A percentile compares a stretch with the other conserved stretches of the same genome.
These are phyloP conservation scores for Microtus richardsoni DNA, from an alignment of 2,113 vertebrate genomes.

Conservation along the genomic window DNA sequence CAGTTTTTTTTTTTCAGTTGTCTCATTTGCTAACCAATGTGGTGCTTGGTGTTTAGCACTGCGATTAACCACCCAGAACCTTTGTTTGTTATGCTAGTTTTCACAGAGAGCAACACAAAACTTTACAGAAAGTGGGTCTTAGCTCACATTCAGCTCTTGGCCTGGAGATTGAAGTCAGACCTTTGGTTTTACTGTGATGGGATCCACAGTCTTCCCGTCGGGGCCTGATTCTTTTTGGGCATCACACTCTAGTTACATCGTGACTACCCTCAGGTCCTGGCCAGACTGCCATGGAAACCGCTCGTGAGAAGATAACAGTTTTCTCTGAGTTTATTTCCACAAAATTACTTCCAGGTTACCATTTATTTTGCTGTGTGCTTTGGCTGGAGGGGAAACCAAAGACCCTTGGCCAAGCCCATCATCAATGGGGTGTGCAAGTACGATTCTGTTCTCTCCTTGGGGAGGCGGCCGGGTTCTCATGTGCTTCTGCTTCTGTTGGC, in stretches of 20 bases:
- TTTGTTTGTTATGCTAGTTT: background rate
- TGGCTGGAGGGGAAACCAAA: background rate
- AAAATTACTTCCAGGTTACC: background rate
- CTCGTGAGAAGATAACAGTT: background rate
- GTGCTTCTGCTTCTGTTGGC: background rate
- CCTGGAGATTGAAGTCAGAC: conserved; percentile 8
- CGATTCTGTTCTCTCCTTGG: background rate
- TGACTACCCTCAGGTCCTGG: background rate
- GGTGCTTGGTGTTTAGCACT: background rate
- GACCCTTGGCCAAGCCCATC: background rate
- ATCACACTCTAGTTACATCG: background rate
- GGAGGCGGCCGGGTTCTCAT: background rate
- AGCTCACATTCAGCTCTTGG: background rate
- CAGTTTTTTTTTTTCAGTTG: background rate
- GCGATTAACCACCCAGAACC: background rate
- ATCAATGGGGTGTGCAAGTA: background rate
- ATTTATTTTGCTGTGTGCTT: background rate
- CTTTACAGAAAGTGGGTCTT: background rate
- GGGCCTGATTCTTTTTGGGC: background rate
- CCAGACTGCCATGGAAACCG: background rate
- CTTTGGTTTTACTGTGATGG: background rate
- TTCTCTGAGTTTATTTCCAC: background rate
- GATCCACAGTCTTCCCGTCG: background rate
- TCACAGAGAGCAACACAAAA: background rate
- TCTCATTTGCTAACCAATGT: background rate